Percentiles rank a stretch among this genome's conserved stretches.
Conservation (phyloP, 2,113 vertebrate species). For the Ictidomys tridecemlineatus region DNA sequence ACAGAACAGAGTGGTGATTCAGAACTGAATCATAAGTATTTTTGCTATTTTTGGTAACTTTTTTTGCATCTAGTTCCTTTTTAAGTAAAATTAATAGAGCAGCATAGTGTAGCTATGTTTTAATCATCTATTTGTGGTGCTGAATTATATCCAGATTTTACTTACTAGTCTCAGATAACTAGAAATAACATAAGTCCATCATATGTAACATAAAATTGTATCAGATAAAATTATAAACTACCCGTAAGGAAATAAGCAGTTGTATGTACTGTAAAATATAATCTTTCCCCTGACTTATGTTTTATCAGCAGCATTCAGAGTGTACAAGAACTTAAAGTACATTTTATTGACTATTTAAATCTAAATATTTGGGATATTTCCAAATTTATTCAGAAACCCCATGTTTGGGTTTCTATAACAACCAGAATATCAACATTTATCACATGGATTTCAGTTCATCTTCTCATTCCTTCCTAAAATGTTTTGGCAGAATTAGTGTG, state of each 20-base stretch:
- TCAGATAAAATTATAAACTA: neutral
- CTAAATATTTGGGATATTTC: neutral
- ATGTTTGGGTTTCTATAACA: neutral
- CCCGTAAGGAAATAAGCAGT: neutral
- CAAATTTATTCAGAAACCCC: neutral
- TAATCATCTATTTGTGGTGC: neutral
- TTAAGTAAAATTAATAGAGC: conserved; percentile 22
- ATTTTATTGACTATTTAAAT: conserved; percentile 32
- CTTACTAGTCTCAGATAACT: neutral
- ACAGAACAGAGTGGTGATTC: neutral
- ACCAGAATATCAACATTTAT: conserved; percentile 43
- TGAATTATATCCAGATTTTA: neutral
- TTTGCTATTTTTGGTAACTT: neutral
- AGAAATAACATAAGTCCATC: neutral
- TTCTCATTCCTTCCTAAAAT: conserved; percentile 35
- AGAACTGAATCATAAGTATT: neutral
- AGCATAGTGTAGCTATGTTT: neutral
- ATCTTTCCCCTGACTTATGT: neutral
- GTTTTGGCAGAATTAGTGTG: conserved; percentile 52
- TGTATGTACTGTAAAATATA: neutral
- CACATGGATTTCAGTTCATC: neutral
- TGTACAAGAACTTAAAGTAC: neutral
- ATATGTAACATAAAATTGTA: neutral
- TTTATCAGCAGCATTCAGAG: neutral
- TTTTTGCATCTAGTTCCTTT: neutral